A percentile compares a stretch with the other conserved stretches of the same genome.
These are phyloP conservation scores for Hofmannophila pseudospretella DNA, from an alignment of 2,888 invertebrate genomes.

Conservation along the genomic window DNA sequence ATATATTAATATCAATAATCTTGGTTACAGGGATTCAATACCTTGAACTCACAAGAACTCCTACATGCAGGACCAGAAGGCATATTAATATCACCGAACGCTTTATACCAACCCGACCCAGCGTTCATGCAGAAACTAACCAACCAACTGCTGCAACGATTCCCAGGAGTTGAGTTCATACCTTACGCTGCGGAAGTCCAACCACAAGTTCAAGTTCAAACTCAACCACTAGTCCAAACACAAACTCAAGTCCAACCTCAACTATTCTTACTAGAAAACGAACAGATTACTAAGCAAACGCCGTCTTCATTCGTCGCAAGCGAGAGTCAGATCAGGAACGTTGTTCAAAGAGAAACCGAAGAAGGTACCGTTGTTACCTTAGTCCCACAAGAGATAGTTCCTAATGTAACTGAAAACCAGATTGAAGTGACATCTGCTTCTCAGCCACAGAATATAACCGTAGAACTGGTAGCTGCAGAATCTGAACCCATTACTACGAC, in stretches of 20 bases:
- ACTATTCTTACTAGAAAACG: constrained; percentile 47
- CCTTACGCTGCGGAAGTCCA: constrained; percentile 52
- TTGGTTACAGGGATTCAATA: constrained; percentile 34
- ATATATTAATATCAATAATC: no score
- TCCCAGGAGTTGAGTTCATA: constrained; percentile 59
- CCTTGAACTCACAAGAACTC: constrained; percentile 49
- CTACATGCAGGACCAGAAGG: constrained; percentile 52
- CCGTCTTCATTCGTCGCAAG: constrained; percentile 38
- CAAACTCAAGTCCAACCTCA: constrained; percentile 12
- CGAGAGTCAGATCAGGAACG: constrained; percentile 41
- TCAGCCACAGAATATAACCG: constrained; percentile 40
- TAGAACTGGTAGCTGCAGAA: constrained; percentile 38
- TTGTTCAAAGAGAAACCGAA: constrained; percentile 60
- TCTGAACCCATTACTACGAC: constrained; percentile 49
- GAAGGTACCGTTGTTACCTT: constrained; percentile 49
- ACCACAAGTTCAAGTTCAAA: constrained; percentile 24
- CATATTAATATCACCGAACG: constrained; percentile 54
- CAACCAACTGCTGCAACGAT: constrained; percentile 54
- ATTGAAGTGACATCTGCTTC: constrained; percentile 34
- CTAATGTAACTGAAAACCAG: constrained; percentile 44
- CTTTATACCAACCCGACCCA: constrained; percentile 74
- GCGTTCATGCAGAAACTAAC: constrained; percentile 65
- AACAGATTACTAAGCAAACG: constrained; percentile 39
- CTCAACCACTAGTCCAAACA: constrained; percentile 10
- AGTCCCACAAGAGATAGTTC: constrained; percentile 17